phyloP scores from a whole-genome alignment of 2,797 vertebrate genomes.

The Sarcophilus harrisii region DNA sequence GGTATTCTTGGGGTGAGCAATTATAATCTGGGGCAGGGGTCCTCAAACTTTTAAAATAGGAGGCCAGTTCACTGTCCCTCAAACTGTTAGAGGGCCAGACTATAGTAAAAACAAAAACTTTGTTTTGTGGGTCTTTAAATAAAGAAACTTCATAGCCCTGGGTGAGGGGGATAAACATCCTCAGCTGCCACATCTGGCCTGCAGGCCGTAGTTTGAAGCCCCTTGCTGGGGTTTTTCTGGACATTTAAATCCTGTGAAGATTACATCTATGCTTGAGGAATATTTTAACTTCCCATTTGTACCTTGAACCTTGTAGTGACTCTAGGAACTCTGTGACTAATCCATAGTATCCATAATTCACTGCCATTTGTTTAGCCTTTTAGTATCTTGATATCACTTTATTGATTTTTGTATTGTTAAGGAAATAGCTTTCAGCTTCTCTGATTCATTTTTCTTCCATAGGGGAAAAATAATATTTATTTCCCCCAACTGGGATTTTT shows the following conservation, averaged over 20 bases:
- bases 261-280: background rate
- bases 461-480: background rate
- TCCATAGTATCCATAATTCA: background rate
- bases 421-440: background rate
- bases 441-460: background rate
- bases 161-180: too few species aligned
- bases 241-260: background rate
- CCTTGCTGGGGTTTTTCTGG: too few species aligned
- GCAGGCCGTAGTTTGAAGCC: too few species aligned
- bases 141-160: too few species aligned
- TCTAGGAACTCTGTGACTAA: background rate
- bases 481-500: background rate
- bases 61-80: too few species aligned
- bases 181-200: too few species aligned
- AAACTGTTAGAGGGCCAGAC: too few species aligned
- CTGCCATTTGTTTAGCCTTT: background rate
- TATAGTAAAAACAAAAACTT: too few species aligned
- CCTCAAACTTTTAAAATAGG: too few species aligned
- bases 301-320: background rate
- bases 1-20: background rate
- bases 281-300: background rate
- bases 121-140: too few species aligned
- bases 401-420: background rate
- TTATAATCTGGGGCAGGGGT: background rate
- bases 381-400: background rate